Conservation (phyloP, 2,113 vertebrate species). For the Phasianus colchicus region DNA sequence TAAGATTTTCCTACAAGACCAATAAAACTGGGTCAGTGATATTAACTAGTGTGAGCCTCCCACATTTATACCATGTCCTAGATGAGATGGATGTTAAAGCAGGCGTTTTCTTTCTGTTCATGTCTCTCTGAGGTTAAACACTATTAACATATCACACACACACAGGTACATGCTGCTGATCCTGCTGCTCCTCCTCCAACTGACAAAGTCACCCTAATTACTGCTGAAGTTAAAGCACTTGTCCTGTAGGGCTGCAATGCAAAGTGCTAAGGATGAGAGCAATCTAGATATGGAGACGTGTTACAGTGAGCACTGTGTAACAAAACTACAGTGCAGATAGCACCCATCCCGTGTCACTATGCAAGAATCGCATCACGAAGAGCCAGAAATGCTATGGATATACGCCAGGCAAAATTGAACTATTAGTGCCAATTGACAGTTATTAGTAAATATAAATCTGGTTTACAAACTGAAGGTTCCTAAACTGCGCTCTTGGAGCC, state of each 20-base stretch:
- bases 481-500: background rate
- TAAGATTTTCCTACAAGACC: constrained; percentile 24
- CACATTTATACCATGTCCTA: background rate
- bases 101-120: background rate
- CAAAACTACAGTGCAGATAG: background rate
- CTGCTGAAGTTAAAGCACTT: background rate
- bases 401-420: background rate
- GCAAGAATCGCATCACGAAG: background rate
- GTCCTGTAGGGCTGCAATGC: background rate
- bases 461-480: background rate
- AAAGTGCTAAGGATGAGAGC: background rate
- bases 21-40: constrained; percentile 44
- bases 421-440: background rate
- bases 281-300: background rate
- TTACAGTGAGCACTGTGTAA: background rate
- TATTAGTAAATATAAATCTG: background rate
- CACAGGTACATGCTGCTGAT: background rate
- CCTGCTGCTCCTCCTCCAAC: background rate
- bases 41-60: constrained; percentile 18
- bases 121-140: background rate
- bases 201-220: background rate
- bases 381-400: background rate
- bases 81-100: background rate
- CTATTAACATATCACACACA: background rate
- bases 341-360: background rate